Percentiles rank a stretch among this genome's conserved stretches.
phyloP scores from a whole-genome alignment of 2,113 vertebrate species.

The Callaeas wilsoni region DNA sequence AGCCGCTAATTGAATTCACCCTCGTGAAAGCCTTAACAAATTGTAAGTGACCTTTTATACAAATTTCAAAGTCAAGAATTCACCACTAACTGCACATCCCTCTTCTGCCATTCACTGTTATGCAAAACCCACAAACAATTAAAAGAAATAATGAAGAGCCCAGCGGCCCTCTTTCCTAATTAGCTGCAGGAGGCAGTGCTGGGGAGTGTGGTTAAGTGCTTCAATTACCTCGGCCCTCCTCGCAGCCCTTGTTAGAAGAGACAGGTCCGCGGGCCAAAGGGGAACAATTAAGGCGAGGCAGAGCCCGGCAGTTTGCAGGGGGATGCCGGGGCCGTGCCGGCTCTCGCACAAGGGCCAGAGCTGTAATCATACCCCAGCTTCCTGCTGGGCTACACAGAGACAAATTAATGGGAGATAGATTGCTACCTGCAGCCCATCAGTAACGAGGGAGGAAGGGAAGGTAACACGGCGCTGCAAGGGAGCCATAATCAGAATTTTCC shows the following conservation, averaged over 20 bases:
- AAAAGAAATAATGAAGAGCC: constrained; percentile 64
- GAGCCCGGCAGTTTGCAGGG: constrained; percentile 12
- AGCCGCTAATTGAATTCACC: constrained; percentile 66
- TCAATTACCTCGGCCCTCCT: constrained; percentile 61
- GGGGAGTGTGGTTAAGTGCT: constrained; percentile 57
- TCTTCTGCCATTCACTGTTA: constrained; percentile 59
- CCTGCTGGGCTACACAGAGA: constrained; percentile 13
- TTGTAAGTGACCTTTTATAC: constrained; percentile 63
- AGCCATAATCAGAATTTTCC: neutral
- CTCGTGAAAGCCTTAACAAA: constrained; percentile 56
- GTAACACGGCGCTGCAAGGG: neutral
- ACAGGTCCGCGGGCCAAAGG: constrained; percentile 58
- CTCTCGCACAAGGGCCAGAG: neutral
- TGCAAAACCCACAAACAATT: constrained; percentile 74
- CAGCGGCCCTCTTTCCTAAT: constrained; percentile 69
- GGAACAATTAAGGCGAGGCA: constrained; percentile 68
- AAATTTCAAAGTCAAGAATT: constrained; percentile 55
- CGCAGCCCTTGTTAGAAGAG: constrained; percentile 57
- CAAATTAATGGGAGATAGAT: constrained; percentile 12
- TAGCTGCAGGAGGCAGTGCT: constrained; percentile 63
- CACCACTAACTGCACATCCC: neutral
- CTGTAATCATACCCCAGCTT: constrained; percentile 8
- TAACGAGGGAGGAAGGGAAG: neutral
- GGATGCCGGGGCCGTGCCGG: neutral
- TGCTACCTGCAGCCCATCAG: constrained; percentile 32